Conservation (phyloP, 2,113 vertebrate species). For the Aldabrachelys gigantea region DNA sequence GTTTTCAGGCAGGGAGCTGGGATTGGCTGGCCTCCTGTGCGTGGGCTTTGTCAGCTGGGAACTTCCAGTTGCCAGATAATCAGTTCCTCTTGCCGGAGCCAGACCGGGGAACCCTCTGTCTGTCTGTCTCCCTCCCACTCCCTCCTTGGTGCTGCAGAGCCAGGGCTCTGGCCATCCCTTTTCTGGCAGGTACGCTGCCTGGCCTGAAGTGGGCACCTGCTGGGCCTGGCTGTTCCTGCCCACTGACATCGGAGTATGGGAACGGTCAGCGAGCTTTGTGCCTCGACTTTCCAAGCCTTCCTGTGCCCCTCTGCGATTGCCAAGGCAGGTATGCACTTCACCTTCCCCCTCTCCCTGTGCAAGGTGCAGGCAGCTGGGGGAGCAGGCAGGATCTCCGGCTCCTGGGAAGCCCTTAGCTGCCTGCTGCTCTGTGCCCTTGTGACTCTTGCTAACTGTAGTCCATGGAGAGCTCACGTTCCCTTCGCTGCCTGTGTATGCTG, state of each 20-base stretch:
- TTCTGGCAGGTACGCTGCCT: neutral
- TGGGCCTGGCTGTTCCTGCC: neutral
- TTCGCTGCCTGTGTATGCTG: neutral
- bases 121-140: neutral
- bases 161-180: neutral
- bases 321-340: conserved; percentile 78
- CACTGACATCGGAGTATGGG: conserved; percentile 74
- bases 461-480: accelerated
- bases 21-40: conserved; percentile 62
- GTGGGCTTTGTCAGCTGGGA: conserved; percentile 54
- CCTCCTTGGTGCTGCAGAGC: neutral
- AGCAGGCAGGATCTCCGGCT: neutral
- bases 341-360: neutral
- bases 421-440: neutral
- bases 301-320: conserved; percentile 79
- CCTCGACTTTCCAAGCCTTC: conserved; percentile 89
- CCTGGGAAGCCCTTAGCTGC: accelerated
- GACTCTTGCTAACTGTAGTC: neutral
- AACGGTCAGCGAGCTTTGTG: conserved; percentile 88
- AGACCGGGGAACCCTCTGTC: conserved; percentile 1
- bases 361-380: neutral
- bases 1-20: conserved; percentile 15
- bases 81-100: conserved; percentile 9
- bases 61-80: neutral
- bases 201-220: neutral